Conservation (phyloP, 1,140 invertebrate species). For the Drosophila simulans region DNA sequence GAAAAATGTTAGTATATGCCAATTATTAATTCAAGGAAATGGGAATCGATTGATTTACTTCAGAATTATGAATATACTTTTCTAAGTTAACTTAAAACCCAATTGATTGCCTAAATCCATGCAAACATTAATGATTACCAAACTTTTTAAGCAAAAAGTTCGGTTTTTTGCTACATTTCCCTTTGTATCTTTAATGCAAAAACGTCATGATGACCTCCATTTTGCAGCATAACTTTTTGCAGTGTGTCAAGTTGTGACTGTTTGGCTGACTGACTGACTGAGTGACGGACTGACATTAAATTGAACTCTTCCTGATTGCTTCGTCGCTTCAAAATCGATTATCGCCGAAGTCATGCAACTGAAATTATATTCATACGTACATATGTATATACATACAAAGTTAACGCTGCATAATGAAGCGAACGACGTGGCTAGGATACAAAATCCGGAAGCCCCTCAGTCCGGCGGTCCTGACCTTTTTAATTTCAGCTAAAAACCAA, state of each 20-base stretch:
- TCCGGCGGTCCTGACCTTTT: slow-evolving; percentile 58
- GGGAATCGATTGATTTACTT: too few species aligned
- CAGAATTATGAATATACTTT: too few species aligned
- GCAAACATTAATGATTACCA: too few species aligned
- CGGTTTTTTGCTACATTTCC: not conserved
- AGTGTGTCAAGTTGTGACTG: slow-evolving; percentile 36
- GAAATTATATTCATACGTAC: slow-evolving; percentile 35
- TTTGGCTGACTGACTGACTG: slow-evolving; percentile 39
- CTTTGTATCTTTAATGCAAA: not conserved
- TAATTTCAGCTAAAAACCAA: slow-evolving; percentile 51
- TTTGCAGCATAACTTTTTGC: slow-evolving; percentile 17
- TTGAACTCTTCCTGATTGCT: slow-evolving; percentile 77
- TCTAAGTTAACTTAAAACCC: too few species aligned
- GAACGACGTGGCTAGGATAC: slow-evolving; percentile 41
- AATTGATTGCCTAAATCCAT: too few species aligned
- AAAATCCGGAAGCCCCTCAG: slow-evolving; percentile 32
- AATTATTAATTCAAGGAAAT: not conserved
- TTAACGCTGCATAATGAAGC: slow-evolving; percentile 64
- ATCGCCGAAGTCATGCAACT: slow-evolving; percentile 51
- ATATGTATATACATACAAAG: slow-evolving; percentile 7
- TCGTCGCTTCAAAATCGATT: slow-evolving; percentile 57
- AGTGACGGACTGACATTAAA: slow-evolving; percentile 59
- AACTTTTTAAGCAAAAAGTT: not conserved
- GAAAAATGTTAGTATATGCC: slow-evolving; percentile 8
- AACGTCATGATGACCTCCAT: slow-evolving; percentile 24